Conservation (phyloP, 1,140 invertebrate species). For the Tetramorium parvispinum region DNA sequence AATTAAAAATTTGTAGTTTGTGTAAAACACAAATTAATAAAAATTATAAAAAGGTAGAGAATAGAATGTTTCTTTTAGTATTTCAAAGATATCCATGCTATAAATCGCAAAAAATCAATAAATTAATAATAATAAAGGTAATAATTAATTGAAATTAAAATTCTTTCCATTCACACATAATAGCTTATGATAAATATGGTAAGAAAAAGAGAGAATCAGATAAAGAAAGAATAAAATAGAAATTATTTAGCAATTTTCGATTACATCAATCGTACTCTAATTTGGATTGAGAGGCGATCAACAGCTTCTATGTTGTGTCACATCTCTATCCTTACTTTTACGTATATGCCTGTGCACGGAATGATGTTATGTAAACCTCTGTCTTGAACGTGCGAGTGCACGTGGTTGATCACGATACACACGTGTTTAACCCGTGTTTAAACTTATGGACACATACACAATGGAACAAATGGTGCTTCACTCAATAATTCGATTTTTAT, state of each 20-base stretch:
- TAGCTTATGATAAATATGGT: conserved; percentile 11
- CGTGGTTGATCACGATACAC: conserved; percentile 56
- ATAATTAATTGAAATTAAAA: not conserved
- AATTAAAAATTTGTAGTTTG: not conserved
- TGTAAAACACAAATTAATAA: no score
- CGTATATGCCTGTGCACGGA: conserved; percentile 51
- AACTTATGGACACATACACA: not conserved
- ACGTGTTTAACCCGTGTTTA: conserved; percentile 63
- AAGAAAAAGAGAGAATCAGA: conserved; percentile 21
- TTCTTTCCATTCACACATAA: not conserved
- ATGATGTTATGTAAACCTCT: conserved; percentile 69
- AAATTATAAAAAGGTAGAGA: no score
- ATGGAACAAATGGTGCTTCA: not conserved
- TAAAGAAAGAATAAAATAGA: conserved; percentile 26
- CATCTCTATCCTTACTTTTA: conserved; percentile 31
- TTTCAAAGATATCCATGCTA: not conserved
- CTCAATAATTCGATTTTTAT: conserved; percentile 16
- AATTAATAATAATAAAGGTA: not conserved
- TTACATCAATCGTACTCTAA: conserved; percentile 79
- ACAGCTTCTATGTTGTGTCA: conserved; percentile 49
- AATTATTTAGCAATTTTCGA: conserved; percentile 79
- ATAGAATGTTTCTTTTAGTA: no score
- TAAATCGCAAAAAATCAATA: not conserved
- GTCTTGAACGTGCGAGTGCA: conserved; percentile 25
- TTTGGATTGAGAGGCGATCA: conserved; percentile 60